Conservation (phyloP, 2,797 vertebrate species). For the Aeoliscus strigatus region DNA sequence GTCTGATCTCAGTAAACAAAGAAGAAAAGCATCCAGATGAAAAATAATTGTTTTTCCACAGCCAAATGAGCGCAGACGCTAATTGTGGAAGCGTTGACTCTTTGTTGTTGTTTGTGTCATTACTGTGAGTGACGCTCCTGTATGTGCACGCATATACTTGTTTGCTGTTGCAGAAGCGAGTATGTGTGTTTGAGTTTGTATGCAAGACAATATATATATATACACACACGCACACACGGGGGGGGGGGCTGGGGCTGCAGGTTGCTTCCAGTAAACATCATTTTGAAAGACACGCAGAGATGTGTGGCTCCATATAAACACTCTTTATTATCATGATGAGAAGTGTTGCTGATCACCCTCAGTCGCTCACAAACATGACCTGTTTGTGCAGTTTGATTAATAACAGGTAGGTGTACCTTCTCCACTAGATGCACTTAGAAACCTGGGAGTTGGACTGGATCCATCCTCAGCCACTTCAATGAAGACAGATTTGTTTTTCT, state of each 20-base stretch:
- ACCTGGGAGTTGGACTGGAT: too few species aligned
- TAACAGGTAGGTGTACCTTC: too few species aligned
- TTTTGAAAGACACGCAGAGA: constrained; percentile 57
- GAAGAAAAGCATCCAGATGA: constrained; percentile 57
- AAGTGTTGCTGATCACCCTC: constrained; percentile 56
- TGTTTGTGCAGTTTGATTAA: too few species aligned
- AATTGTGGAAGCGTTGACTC: constrained; percentile 58
- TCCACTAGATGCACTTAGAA: too few species aligned
- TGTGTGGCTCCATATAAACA: constrained; percentile 61
- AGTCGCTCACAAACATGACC: constrained; percentile 54
- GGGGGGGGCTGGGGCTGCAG: constrained; percentile 49
- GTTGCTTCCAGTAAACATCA: constrained; percentile 68
- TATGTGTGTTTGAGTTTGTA: constrained; percentile 31
- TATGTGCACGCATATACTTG: constrained; percentile 23
- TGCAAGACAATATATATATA: constrained; percentile 47
- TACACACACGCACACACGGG: too few species aligned
- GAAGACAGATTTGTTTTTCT: too few species aligned
- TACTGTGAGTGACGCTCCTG: constrained; percentile 19
- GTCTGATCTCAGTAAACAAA: constrained; percentile 66
- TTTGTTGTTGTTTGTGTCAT: constrained; percentile 44
- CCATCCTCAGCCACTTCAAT: too few species aligned
- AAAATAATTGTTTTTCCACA: constrained; percentile 58
- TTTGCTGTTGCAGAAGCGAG: constrained; percentile 19
- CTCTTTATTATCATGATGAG: constrained; percentile 72
- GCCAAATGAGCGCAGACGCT: constrained; percentile 64